Conservation (phyloP, 1,140 invertebrate genomes). For the Batillaria attramentaria region DNA sequence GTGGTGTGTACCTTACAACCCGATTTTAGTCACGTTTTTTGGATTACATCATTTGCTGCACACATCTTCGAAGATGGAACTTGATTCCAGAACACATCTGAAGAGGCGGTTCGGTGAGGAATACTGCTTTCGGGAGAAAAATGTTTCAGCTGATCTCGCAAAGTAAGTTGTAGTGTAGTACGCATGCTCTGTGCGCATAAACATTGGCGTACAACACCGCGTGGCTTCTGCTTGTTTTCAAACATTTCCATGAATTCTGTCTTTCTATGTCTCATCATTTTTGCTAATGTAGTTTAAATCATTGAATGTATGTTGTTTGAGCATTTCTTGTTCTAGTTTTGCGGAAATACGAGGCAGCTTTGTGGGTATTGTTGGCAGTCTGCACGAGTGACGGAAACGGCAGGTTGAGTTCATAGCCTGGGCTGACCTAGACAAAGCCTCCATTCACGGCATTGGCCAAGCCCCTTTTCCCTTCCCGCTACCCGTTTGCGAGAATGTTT, state of each 20-base stretch:
- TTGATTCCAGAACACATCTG: slow-evolving; percentile 51
- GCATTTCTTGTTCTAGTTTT: no score
- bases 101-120: slow-evolving; percentile 51
- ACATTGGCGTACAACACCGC: slow-evolving; percentile 59
- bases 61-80: slow-evolving; percentile 51
- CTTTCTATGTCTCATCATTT: no score
- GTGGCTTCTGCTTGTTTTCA: slow-evolving; percentile 52
- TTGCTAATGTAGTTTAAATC: no score
- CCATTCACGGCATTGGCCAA: no score
- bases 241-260: slow-evolving; percentile 27
- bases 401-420: no score
- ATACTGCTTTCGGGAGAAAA: slow-evolving; percentile 52
- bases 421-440: no score
- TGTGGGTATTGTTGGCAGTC: no score
- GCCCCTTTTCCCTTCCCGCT: no score
- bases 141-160: slow-evolving; percentile 52
- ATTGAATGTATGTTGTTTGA: no score
- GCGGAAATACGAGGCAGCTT: no score
- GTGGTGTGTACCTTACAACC: slow-evolving; percentile 43
- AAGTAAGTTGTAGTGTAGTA: slow-evolving; percentile 61
- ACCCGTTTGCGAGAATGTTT: no score
- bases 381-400: no score
- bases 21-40: slow-evolving; percentile 30
- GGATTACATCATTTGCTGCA: slow-evolving; percentile 10
- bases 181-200: slow-evolving; percentile 59